phyloP scores from a whole-genome alignment of 2,888 invertebrate species.

The Tridacna crocea region DNA sequence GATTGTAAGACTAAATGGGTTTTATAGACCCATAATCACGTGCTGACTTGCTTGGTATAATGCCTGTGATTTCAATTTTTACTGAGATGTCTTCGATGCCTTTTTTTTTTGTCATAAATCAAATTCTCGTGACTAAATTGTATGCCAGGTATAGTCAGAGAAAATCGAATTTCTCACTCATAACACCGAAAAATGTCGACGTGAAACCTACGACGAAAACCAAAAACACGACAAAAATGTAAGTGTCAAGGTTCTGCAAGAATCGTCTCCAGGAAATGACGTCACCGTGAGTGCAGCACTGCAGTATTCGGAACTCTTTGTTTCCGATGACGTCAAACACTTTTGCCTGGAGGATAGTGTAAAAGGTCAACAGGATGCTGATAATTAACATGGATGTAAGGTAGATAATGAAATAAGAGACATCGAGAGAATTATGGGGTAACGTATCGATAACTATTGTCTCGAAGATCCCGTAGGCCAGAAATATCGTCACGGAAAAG shows the following conservation, averaged over 20 bases:
- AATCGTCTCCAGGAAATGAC: neutral
- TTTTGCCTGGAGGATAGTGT: conserved; percentile 25
- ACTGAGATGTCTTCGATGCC: no score
- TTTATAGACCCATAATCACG: no score
- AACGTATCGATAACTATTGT: conserved; percentile 16
- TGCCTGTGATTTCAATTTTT: no score
- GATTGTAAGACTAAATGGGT: no score
- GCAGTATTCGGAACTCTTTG: neutral
- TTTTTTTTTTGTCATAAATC: no score
- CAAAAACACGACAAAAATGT: neutral
- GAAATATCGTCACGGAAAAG: conserved; percentile 22
- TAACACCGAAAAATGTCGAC: neutral
- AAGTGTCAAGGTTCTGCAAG: conserved; percentile 1
- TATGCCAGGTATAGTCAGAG: no score
- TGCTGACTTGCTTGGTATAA: no score
- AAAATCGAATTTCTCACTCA: neutral
- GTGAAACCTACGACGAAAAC: conserved; percentile 8
- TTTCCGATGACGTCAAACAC: conserved; percentile 2
- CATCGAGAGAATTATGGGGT: conserved; percentile 10
- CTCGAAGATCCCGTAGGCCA: conserved; percentile 22
- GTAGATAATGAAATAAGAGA: conserved; percentile 21
- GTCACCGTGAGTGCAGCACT: neutral
- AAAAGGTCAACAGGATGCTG: conserved; percentile 2
- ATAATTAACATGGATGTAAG: conserved; percentile 8
- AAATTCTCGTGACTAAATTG: no score